Evolutionary conservation across 2,888 invertebrate genomes (phyloP), one percentile per base, ranked within the genome.

Genomic region (Bellardia bayeri): DNA sequence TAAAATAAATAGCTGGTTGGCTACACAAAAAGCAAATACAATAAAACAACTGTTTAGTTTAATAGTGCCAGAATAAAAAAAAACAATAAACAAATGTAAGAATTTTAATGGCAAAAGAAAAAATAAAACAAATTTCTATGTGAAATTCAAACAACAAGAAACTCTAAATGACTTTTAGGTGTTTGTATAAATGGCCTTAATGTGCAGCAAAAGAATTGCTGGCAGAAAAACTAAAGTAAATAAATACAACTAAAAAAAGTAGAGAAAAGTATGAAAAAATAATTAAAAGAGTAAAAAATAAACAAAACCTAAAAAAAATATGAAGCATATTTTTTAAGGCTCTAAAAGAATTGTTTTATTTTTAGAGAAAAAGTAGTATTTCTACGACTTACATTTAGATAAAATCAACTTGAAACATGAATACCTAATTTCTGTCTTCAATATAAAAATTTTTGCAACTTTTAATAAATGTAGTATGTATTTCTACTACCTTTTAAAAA

Each of bases 31-130:
- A 9, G 23, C 23, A 23, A 56, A 56, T 56, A 16, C 23, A 56
- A 56, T 56, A 56, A 56, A 56, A 56, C 56, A 23, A 56, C 56
- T 56, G 23, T 56, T 56, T 56, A 56, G 23, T 23, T 45, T 45
- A 45, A 68, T 37, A 64, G 37, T 16, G 37, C 16, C 40, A 1
- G n/a, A 40, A 16, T 7, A 23, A 56, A 56, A 56, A 56, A 56
- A 56, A 56, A 45, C 3, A 6, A 37, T 4, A 37, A 37, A 37
- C 4, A 37, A 2, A 23, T 30, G 9, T 5, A 33, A 64, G 16
- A 40, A 64, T 40, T 64, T 64, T 64, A 64, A 64, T 64, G 64
- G 40, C 40, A 16, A 64, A 64, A 64, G 64, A 64, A 64, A 64
- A 23, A 64, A 40, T 64, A 64, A 64, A 64, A 64, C 16, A 64